Evolutionary conservation across 2,797 vertebrate genomes (phyloP).

Genomic region (Sebastes miniatus): DNA sequence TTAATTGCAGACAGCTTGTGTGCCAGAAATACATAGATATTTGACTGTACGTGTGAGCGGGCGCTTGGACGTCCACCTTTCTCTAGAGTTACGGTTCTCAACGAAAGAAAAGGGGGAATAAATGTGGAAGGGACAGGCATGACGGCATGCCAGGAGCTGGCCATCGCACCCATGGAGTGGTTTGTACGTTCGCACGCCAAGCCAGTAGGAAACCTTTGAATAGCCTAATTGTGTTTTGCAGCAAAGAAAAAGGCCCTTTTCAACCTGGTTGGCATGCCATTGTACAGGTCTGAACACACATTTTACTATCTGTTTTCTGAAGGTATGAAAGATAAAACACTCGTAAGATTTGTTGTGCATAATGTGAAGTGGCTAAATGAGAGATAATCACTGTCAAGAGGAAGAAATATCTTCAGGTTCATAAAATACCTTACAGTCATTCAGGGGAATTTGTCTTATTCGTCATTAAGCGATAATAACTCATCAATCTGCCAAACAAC

Average conservation of each 20-base stretch:
- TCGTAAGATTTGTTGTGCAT: conserved; percentile 5
- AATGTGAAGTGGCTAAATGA: conserved; percentile 20
- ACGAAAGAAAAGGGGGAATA: conserved; percentile 21
- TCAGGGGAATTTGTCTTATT: conserved; percentile 13
- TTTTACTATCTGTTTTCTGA: conserved; percentile 24
- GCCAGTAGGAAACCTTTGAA: conserved; percentile 45
- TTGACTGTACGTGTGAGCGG: conserved; percentile 20
- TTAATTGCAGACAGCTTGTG: conserved; percentile 35
- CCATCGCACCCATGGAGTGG: conserved; percentile 37
- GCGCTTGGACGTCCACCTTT: conserved; percentile 5
- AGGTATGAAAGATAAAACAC: not conserved
- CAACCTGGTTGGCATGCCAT: conserved; percentile 2
- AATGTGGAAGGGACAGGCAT: conserved; percentile 19
- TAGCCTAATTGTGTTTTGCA: conserved; percentile 49
- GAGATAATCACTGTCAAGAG: conserved; percentile 13
- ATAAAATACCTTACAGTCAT: not conserved
- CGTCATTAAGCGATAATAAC: conserved; percentile 41
- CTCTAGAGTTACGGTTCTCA: conserved; percentile 2
- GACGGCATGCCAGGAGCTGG: conserved; percentile 46
- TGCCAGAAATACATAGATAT: conserved; percentile 33
- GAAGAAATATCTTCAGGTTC: conserved; percentile 11
- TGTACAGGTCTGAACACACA: not conserved
- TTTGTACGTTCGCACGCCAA: conserved; percentile 35
- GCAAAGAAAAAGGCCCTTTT: conserved; percentile 30
- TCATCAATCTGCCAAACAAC: conserved; percentile 19